phyloP scores from a whole-genome alignment of 2,797 vertebrate species.

The Anniella stebbinsi region DNA sequence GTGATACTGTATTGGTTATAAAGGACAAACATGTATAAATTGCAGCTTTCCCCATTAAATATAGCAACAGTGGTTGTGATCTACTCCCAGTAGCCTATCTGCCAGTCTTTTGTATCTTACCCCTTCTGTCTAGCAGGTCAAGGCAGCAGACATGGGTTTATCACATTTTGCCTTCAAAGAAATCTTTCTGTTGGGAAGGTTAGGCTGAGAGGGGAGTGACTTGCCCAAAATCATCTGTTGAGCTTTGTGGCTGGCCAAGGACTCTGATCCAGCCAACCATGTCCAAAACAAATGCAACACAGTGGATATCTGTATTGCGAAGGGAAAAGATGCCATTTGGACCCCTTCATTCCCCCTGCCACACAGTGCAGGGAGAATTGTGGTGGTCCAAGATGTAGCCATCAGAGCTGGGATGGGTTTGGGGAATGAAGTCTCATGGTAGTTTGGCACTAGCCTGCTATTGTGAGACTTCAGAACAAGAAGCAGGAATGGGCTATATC shows the following conservation, averaged over 20 bases:
- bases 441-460: neutral
- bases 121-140: neutral
- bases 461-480: neutral
- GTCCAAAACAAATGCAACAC: neutral
- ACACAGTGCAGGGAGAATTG: neutral
- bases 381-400: no score
- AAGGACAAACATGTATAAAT: neutral
- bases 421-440: neutral
- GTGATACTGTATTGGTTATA: neutral
- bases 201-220: no score
- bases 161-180: neutral
- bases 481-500: neutral
- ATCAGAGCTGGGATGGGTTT: neutral
- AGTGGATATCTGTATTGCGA: neutral
- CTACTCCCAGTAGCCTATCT: neutral
- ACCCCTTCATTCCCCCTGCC: neutral
- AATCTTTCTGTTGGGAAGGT: neutral
- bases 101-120: neutral
- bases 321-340: no score
- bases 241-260: no score
- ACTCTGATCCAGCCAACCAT: neutral
- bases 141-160: neutral
- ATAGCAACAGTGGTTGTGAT: neutral
- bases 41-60: neutral
- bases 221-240: neutral